Evolutionary conservation across 2,797 vertebrate genomes (phyloP), one percentile per base, ranked within the genome.

Genomic region (Clarias pachynema): DNA sequence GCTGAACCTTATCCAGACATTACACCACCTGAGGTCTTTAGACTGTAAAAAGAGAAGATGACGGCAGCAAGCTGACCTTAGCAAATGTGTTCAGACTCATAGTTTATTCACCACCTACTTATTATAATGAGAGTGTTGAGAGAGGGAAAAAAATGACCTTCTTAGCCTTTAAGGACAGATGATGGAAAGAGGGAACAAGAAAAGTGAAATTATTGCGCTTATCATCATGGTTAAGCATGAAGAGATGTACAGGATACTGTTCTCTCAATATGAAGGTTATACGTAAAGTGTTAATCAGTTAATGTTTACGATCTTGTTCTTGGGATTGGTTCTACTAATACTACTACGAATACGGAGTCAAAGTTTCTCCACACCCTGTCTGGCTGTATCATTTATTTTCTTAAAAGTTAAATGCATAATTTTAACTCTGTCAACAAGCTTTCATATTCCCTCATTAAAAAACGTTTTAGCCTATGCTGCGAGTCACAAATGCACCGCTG

Each of bases 31-130:
- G 86, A 83, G 62, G 56, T 80, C 83, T 84, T 81, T 24, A 34
- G 10, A 63, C 56, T 53, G 85, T 83, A 83, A 83, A 83, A 40
- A 37, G 81, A 86, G 85, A 83, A 49, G 85, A 37, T 70, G 53
- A 66, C 24, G 49, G 79, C 57, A 63, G 79, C 59, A 37, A 75
- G 80, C 29, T 73, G 84, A 81, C 72, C 78, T 80, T 56, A 68
- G n/a, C 18, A 5, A 53, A 44, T 31, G 26, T 31, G 69, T 72
- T 29, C 40, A 53, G 63, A 66, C 56, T 56, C 56, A 53, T 79
- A 75, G 65, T 89, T 89, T 83, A 86, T 82, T 87, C 79, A 49
- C 72, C n/a, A 79, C 26, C 72, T 66, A 37, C 49, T 81, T 57
- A 83, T 88, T 85, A 82, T 62, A 69, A 73, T 57, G 74, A 70